Evolutionary conservation across 2,797 vertebrate species (phyloP), one percentile per base, ranked within the genome.

Genomic region (Sebastiscus tertius): DNA sequence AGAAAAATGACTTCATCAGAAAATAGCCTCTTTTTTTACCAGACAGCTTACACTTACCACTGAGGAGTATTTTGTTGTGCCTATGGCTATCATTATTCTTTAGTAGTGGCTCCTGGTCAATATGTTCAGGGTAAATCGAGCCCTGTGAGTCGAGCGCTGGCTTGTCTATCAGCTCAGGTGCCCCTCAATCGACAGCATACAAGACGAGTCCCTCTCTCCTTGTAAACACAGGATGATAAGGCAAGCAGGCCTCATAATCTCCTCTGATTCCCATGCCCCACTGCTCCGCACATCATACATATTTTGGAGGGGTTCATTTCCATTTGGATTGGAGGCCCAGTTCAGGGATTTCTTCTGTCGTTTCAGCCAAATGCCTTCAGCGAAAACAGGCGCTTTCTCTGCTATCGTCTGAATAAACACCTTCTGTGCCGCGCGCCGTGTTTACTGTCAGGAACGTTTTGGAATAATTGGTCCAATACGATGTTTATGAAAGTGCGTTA

Each of bases 141-240:
- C 75, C 67, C 71, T 29, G 18, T 70, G 71, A 89, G 79, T 75
- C 52, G 33, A 86, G 65, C 49, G 49, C 56, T 65, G 61, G 27
- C 13, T 63, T 79, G 70, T 88, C 69, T 72, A 26, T 86, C 80
- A 80, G 52, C 71, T 78, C 76, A 73, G 87, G 87, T 87, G 59
- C 65, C 76, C 85, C 87, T 89, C 85, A 89, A 78, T 88, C 10
- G n/a, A 60, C 83, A 75, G 84, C 82, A 65, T 85, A 52, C 70
- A 69, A 67, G 83, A 89, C 76, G 72, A 90, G 81, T 75, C 78
- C 65, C 55, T 39, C 60, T 81, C 76, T 87, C 69, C 80, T 85
- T 90, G 89, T 89, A 91, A 93, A 93, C 87, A 90, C 77, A 29
- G 54, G 54, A 88, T 83, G 85, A 93, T 92, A 90, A 91, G 77